phyloP scores from a whole-genome alignment of 1,140 invertebrate genomes.

The Probaryconus sp. region DNA sequence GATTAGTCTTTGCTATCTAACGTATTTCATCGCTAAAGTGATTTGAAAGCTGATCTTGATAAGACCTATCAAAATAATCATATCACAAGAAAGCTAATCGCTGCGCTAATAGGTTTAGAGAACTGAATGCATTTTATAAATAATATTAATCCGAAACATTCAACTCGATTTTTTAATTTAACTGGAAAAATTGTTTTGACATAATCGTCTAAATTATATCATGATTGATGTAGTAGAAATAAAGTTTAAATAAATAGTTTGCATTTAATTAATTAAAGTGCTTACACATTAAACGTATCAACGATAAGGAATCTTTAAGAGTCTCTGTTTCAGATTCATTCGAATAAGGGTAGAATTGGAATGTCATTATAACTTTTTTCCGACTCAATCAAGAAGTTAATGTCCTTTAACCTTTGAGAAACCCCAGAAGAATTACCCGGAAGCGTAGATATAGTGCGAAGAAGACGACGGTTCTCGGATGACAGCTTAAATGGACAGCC shows the following conservation, averaged over 20 bases:
- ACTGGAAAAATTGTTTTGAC: no score
- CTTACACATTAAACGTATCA: no score
- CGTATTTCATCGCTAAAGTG: conserved; percentile 37
- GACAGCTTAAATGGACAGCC: conserved; percentile 74
- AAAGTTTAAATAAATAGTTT: no score
- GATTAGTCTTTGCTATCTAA: conserved; percentile 56
- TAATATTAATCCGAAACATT: no score
- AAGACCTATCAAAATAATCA: conserved; percentile 26
- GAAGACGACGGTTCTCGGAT: conserved; percentile 74
- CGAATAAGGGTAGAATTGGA: conserved; percentile 66
- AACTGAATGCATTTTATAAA: no score
- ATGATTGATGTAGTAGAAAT: no score
- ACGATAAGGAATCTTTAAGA: conserved; percentile 5
- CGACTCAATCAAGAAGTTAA: conserved; percentile 76
- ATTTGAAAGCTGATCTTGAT: conserved; percentile 40
- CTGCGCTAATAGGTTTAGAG: background rate
- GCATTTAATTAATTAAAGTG: no score
- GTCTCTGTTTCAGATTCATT: conserved; percentile 10
- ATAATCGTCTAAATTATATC: no score
- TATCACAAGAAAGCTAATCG: conserved; percentile 6
- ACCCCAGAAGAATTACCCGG: conserved; percentile 67
- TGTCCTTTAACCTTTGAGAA: conserved; percentile 73
- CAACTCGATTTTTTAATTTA: no score
- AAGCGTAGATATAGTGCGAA: conserved; percentile 63
- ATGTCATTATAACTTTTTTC: conserved; percentile 77